Conservation (phyloP, 2,888 invertebrate genomes). For the Philereme vetulata region DNA sequence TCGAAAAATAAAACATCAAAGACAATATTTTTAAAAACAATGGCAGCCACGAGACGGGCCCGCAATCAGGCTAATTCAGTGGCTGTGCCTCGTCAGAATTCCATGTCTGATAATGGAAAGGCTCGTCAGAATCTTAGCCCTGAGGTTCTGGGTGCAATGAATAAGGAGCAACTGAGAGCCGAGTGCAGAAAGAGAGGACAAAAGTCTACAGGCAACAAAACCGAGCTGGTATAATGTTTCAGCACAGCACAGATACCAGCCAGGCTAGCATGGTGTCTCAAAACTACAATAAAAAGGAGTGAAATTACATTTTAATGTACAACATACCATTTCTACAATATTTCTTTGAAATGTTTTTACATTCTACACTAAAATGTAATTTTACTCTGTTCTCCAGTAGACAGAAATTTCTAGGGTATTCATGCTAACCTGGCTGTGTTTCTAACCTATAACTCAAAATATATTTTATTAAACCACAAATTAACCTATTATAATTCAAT, state of each 20-base stretch:
- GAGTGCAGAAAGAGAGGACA: constrained; percentile 88
- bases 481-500: too few species aligned
- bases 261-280: background rate
- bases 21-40: constrained; percentile 46
- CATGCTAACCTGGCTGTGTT: too few species aligned
- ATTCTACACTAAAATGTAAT: too few species aligned
- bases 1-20: constrained; percentile 39
- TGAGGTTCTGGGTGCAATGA: constrained; percentile 84
- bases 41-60: constrained; percentile 74
- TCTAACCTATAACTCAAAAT: too few species aligned
- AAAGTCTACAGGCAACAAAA: constrained; percentile 87
- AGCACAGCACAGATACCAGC: constrained; percentile 25
- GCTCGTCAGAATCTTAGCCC: constrained; percentile 73
- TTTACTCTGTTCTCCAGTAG: too few species aligned
- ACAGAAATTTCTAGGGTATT: too few species aligned
- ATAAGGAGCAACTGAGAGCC: constrained; percentile 87
- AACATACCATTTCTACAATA: too few species aligned
- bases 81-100: constrained; percentile 71
- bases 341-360: too few species aligned
- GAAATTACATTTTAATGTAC: too few species aligned
- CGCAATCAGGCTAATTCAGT: constrained; percentile 74
- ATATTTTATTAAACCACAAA: too few species aligned
- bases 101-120: constrained; percentile 72
- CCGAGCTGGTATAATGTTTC: constrained; percentile 85
- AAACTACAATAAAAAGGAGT: too few species aligned